Conservation (phyloP, 2,113 vertebrate genomes). For the Lasiurus borealis region DNA sequence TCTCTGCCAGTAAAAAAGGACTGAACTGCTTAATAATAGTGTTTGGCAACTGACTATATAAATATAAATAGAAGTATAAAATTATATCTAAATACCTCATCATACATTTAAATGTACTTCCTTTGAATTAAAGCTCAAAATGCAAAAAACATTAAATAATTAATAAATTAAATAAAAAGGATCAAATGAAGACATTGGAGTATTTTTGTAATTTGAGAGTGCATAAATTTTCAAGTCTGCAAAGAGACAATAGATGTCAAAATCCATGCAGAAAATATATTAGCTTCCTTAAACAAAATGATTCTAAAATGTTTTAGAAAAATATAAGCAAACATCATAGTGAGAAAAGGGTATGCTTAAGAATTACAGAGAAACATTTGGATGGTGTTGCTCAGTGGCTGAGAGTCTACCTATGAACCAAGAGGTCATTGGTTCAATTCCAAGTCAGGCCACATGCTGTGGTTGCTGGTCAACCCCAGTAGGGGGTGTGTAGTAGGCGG, state of each 20-base stretch:
- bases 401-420: too few species aligned
- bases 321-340: neutral
- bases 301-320: neutral
- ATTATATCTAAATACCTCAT: neutral
- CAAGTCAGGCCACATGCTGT: too few species aligned
- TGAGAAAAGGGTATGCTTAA: neutral
- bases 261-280: neutral
- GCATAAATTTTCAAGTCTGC: neutral
- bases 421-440: too few species aligned
- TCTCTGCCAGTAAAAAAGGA: neutral
- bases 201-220: conserved; percentile 19
- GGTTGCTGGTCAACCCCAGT: too few species aligned
- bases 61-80: neutral
- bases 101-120: neutral
- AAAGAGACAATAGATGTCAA: neutral
- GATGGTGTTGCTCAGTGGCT: too few species aligned
- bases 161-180: neutral
- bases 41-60: neutral
- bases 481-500: too few species aligned
- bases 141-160: neutral
- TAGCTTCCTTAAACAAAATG: neutral
- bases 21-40: neutral
- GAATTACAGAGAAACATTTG: neutral
- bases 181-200: neutral
- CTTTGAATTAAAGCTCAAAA: neutral